phyloP scores from a whole-genome alignment of 1,140 invertebrate species.

The Drosophila paulistorum region DNA sequence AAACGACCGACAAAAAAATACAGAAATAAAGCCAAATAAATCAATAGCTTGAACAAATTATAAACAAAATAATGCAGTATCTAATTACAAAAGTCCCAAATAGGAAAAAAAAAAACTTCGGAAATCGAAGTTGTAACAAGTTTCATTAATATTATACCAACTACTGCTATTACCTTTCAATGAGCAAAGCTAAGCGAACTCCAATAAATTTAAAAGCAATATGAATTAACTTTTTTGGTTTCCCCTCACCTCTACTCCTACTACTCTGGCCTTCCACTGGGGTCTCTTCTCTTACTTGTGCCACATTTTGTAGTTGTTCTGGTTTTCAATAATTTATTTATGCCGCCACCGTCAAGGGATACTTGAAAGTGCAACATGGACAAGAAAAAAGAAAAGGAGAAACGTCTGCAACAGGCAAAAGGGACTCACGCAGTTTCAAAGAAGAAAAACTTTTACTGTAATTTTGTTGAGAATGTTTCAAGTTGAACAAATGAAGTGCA shows the following conservation, averaged over 20 bases:
- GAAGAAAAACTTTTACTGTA: constrained; percentile 43
- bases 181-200: constrained; percentile 56
- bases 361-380: constrained; percentile 55
- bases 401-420: constrained; percentile 47
- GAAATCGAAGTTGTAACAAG: constrained; percentile 54
- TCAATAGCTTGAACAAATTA: too few relatives aligned
- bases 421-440: constrained; percentile 22
- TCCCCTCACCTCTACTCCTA: constrained; percentile 13
- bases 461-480: constrained; percentile 40
- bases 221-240: constrained; percentile 79
- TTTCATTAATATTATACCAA: constrained; percentile 67
- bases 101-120: background rate
- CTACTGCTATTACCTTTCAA: constrained; percentile 45
- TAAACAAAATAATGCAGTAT: too few relatives aligned
- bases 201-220: constrained; percentile 80
- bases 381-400: constrained; percentile 28
- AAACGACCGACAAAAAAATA: too few relatives aligned
- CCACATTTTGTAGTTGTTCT: constrained; percentile 52
- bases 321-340: constrained; percentile 69
- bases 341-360: constrained; percentile 58
- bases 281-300: constrained; percentile 16
- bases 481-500: constrained; percentile 75
- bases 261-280: constrained; percentile 5
- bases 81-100: background rate
- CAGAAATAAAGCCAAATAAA: background rate